phyloP scores from a whole-genome alignment of 2,113 vertebrate species.

The Xerus inauris region DNA sequence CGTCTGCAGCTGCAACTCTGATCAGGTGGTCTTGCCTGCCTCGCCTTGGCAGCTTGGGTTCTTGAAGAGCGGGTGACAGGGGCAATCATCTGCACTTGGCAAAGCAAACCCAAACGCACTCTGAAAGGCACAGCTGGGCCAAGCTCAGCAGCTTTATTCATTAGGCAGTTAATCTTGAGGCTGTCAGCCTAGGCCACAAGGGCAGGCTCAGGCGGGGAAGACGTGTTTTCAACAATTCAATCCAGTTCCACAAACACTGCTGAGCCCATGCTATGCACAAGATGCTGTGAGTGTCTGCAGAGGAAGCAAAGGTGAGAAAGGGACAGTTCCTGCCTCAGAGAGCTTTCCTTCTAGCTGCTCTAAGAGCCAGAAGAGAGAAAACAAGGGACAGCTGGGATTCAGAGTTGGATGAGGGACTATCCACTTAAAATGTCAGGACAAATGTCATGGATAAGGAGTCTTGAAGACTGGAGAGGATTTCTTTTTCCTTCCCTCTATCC shows the following conservation, averaged over 20 bases:
- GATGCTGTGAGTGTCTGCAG: neutral
- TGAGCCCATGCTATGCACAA: rapidly evolving
- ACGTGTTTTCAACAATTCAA: constrained; percentile 52
- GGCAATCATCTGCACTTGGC: constrained; percentile 74
- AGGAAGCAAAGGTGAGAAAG: neutral
- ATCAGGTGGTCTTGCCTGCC: constrained; percentile 43
- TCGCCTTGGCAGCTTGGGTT: neutral
- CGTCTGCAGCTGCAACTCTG: neutral
- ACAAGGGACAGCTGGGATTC: neutral
- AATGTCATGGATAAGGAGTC: neutral
- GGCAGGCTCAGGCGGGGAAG: constrained; percentile 55
- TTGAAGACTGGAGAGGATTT: neutral
- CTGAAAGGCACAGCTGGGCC: constrained; percentile 71
- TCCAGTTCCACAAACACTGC: neutral
- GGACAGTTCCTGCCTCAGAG: neutral
- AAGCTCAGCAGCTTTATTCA: constrained; percentile 69
- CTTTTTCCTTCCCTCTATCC: neutral
- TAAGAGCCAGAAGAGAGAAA: neutral
- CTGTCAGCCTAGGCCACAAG: constrained; percentile 70
- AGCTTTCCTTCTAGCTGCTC: neutral
- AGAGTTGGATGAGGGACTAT: neutral
- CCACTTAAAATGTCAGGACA: neutral
- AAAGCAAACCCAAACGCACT: constrained; percentile 52
- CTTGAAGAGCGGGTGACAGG: constrained; percentile 70
- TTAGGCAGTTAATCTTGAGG: constrained; percentile 68